These are phyloP conservation scores for Mechanitis mazaeus DNA, from an alignment of 2,888 invertebrate species.

Conservation along the genomic window DNA sequence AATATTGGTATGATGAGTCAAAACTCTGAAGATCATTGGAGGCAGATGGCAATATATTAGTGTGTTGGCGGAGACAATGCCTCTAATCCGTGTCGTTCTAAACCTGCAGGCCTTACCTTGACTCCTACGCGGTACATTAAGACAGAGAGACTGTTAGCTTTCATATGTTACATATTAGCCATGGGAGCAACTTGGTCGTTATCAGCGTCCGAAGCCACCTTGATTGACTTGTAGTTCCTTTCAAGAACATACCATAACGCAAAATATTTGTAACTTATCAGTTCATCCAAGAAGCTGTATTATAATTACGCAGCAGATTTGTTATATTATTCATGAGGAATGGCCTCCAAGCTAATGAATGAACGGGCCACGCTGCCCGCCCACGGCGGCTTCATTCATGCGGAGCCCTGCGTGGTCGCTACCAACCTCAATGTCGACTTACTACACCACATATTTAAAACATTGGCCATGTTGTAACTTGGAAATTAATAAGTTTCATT, in stretches of 20 bases:
- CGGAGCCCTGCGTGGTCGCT: conserved; percentile 62
- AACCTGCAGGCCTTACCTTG: conserved; percentile 75
- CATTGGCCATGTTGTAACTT: conserved; percentile 6
- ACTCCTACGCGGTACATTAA: conserved; percentile 74
- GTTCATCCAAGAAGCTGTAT: conserved; percentile 30
- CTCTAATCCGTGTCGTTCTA: conserved; percentile 52
- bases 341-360: conserved; percentile 72
- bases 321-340: conserved; percentile 71
- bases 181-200: background rate
- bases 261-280: background rate
- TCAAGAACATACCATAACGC: background rate
- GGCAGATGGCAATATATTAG: conserved; percentile 44
- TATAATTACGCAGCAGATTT: conserved; percentile 54
- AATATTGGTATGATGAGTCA: conserved; percentile 37
- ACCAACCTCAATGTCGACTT: conserved; percentile 53
- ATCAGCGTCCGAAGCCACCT: background rate
- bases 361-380: conserved; percentile 54
- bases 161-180: conserved; percentile 9
- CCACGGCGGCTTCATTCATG: conserved; percentile 71
- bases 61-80: conserved; percentile 73
- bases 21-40: conserved; percentile 34
- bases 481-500: background rate
- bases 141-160: conserved; percentile 17
- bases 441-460: conserved; percentile 29
- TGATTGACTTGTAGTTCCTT: background rate